phyloP scores from a whole-genome alignment of 2,888 invertebrate genomes.

The Diarsia rubi region DNA sequence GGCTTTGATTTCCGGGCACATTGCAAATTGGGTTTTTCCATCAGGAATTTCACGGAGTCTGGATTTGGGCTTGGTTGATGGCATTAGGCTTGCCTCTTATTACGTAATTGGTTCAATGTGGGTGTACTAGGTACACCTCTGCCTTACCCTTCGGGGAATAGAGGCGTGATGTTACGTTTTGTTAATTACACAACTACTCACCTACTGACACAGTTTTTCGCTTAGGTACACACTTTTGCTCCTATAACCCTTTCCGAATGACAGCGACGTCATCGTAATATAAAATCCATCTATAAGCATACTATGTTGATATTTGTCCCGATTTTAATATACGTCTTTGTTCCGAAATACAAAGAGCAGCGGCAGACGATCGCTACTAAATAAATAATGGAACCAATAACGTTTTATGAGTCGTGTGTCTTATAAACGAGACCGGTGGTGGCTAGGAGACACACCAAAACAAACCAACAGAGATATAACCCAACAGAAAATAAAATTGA shows the following conservation, averaged over 20 bases:
- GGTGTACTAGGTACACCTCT: too few species aligned
- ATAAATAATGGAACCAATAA: constrained; percentile 61
- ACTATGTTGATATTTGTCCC: neutral
- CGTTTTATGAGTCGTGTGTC: constrained; percentile 58
- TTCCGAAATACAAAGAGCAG: constrained; percentile 45
- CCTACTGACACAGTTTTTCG: neutral
- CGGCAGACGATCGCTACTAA: constrained; percentile 45
- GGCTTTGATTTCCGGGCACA: too few species aligned
- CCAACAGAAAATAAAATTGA: constrained; percentile 46
- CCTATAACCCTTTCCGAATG: neutral
- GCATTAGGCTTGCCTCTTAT: too few species aligned
- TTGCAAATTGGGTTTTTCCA: too few species aligned
- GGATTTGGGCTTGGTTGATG: too few species aligned
- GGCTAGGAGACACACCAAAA: constrained; percentile 30
- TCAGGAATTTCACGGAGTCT: too few species aligned
- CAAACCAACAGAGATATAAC: constrained; percentile 43
- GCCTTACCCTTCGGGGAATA: too few species aligned
- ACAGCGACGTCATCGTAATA: neutral
- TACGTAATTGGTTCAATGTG: too few species aligned
- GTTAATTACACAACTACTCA: neutral
- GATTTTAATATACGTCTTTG: constrained; percentile 49
- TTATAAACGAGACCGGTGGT: constrained; percentile 45
- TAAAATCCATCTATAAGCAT: neutral
- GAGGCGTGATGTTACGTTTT: neutral
- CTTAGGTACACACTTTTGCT: neutral